Base-by-base conservation (phyloP, 2,888 invertebrate genomes). In the Drosophila fungiperda region DNA sequence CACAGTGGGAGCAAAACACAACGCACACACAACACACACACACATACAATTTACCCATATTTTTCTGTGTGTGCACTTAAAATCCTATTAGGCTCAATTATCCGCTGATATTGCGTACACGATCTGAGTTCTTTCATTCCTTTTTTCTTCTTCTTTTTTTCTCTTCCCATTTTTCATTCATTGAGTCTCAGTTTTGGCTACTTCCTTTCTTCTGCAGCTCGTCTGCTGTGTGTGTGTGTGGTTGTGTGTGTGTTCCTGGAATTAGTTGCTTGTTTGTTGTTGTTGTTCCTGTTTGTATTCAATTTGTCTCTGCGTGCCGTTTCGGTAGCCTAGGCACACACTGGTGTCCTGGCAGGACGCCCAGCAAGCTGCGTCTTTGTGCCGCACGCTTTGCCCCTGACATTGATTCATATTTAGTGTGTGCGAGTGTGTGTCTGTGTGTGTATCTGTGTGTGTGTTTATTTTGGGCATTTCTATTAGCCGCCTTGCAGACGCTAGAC, bases 1-100 rank as follows among this genome's bases (percentile, higher is more conserved):
- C 88, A 78, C 92, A 90, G 92, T 92, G 89, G 92, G 90, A 87
- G 87, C 90, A 78, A 80, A 81, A 68, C 68, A 49, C 69, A 59
- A 78, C 67, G 70, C 49, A 68, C 73, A 68, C 67, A 72, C 65
- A 26, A 68, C 62, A 38, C 42, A 59, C 45, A 66, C 68, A 68
- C 66, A 71, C 75, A 55, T 7, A 35, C 32, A 55, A 17, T 48
- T 12, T 45, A 12, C 33, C 69, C 68, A 78, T 78, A 79, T 78
- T 62, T 78, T 74, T 85, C 68, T 80, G 82, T 79, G 85, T 78
- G 82, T 80, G 87, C 88, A 92, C 92, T 92, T 92, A 92, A 92
- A 92, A 92, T 92, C 92, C 91, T 92, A 92, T 92, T 92, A 92
- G 91, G 84, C 84, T 85, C 89, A 92, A 92, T 92, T 92, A 92